Conservation (phyloP, 2,888 invertebrate species). For the Eupithecia dodoneata region DNA sequence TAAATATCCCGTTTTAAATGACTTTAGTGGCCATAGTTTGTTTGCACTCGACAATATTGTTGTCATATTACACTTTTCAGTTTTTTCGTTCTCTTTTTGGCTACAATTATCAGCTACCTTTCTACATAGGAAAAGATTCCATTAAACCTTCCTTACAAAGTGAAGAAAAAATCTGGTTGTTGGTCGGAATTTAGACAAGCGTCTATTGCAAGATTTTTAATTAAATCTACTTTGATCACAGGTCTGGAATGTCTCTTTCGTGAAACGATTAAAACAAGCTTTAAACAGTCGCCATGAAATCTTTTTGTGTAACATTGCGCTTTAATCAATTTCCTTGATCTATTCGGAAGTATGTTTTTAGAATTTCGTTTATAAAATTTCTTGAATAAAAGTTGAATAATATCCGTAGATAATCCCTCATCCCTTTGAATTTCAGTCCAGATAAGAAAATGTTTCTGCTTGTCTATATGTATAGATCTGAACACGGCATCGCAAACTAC, state of each 20-base stretch:
- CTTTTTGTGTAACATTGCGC: conserved; percentile 55
- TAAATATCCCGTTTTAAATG: too few species aligned
- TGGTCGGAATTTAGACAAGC: conserved; percentile 77
- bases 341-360: conserved; percentile 18
- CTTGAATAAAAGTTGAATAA: not conserved
- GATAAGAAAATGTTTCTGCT: not conserved
- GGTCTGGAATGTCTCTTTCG: conserved; percentile 74
- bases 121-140: conserved; percentile 56
- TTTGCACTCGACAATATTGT: conserved; percentile 33
- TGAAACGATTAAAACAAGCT: conserved; percentile 74
- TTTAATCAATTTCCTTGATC: conserved; percentile 48
- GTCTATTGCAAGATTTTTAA: conserved; percentile 79
- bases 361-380: not conserved
- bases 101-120: conserved; percentile 45
- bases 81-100: conserved; percentile 38
- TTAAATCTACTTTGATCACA: conserved; percentile 80
- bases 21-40: too few species aligned
- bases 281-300: conserved; percentile 67
- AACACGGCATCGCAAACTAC: not conserved
- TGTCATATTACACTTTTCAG: conserved; percentile 37
- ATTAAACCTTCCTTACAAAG: conserved; percentile 67
- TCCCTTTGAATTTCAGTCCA: not conserved
- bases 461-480: not conserved
- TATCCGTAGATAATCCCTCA: not conserved
- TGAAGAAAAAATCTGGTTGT: conserved; percentile 63